Conservation (phyloP, 2,888 invertebrate species). For the Oxyteleia sp. region DNA sequence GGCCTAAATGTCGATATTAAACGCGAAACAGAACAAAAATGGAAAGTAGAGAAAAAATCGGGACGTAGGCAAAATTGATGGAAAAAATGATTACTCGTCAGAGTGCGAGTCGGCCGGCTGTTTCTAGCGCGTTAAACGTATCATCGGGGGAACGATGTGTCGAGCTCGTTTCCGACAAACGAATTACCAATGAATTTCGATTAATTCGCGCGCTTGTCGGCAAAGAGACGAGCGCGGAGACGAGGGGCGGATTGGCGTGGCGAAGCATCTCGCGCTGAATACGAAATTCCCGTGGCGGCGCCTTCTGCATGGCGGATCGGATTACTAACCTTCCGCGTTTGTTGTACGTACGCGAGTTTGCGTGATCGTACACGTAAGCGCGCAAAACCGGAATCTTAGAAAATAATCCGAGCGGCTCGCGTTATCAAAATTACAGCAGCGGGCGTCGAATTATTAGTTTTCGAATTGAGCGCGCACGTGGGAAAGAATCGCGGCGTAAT, state of each 20-base stretch:
- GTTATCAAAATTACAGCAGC: constrained; percentile 65
- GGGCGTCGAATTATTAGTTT: constrained; percentile 59
- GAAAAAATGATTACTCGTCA: constrained; percentile 46
- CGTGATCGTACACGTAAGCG: constrained; percentile 42
- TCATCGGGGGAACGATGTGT: constrained; percentile 52
- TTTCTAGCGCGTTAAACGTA: constrained; percentile 51
- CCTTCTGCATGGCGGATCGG: constrained; percentile 55
- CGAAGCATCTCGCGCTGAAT: constrained; percentile 54
- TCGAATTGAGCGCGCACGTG: constrained; percentile 64
- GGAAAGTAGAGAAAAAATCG: not conserved
- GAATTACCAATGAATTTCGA: constrained; percentile 77
- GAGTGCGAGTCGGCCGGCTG: constrained; percentile 21
- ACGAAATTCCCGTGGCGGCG: constrained; percentile 59
- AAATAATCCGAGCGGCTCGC: constrained; percentile 63
- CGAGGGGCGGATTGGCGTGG: constrained; percentile 2
- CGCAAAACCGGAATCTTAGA: constrained; percentile 56
- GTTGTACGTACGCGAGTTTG: constrained; percentile 50
- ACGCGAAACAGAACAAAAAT: not conserved
- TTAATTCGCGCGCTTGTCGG: constrained; percentile 76
- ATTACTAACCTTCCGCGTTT: constrained; percentile 53
- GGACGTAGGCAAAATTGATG: constrained; percentile 14
- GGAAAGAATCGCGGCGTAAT: constrained; percentile 59
- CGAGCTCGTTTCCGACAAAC: constrained; percentile 71
- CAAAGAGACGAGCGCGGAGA: constrained; percentile 40
- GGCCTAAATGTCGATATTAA: constrained; percentile 1